These are phyloP conservation scores for Uloborus diversus DNA, from an alignment of 1,140 invertebrate species.

Conservation along the genomic window DNA sequence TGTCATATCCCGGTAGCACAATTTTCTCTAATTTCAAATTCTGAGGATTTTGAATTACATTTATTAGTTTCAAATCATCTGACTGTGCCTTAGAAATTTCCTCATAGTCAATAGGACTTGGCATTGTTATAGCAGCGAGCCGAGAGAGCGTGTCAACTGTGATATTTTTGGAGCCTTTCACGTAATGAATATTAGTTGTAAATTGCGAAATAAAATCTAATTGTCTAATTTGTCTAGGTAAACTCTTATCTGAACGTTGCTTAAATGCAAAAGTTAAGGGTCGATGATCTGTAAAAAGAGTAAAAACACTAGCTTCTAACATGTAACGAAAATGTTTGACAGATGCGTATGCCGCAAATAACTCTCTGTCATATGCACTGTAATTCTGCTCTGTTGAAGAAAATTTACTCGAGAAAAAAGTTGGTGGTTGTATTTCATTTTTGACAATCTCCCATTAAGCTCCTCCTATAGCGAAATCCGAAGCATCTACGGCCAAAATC, in stretches of 20 bases:
- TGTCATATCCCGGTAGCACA: too few species aligned
- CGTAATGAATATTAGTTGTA: too few species aligned
- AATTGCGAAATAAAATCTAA: constrained; percentile 64
- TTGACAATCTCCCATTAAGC: constrained; percentile 18
- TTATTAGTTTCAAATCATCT: too few species aligned
- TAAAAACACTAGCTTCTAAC: constrained; percentile 61
- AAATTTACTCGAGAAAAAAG: constrained; percentile 54
- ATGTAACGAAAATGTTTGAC: constrained; percentile 59
- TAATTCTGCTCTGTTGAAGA: not conserved
- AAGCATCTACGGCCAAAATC: constrained; percentile 50
- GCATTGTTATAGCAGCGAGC: too few species aligned
- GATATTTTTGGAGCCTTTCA: too few species aligned
- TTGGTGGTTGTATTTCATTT: constrained; percentile 42
- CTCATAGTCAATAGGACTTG: too few species aligned
- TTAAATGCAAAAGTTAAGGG: constrained; percentile 60
- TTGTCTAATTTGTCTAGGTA: constrained; percentile 60
- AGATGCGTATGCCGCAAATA: not conserved
- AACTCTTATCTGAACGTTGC: constrained; percentile 38
- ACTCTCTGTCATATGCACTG: constrained; percentile 21
- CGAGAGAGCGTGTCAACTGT: too few species aligned
- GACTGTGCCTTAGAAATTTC: too few species aligned
- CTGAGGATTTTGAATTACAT: too few species aligned
- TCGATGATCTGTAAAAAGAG: constrained; percentile 61
- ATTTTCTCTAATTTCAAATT: too few species aligned
- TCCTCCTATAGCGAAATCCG: constrained; percentile 36